A percentile compares a stretch with the other conserved stretches of the same genome.
Evolutionary conservation across 2,888 invertebrate species (phyloP).

Genomic region (Synergus gifuensis): DNA sequence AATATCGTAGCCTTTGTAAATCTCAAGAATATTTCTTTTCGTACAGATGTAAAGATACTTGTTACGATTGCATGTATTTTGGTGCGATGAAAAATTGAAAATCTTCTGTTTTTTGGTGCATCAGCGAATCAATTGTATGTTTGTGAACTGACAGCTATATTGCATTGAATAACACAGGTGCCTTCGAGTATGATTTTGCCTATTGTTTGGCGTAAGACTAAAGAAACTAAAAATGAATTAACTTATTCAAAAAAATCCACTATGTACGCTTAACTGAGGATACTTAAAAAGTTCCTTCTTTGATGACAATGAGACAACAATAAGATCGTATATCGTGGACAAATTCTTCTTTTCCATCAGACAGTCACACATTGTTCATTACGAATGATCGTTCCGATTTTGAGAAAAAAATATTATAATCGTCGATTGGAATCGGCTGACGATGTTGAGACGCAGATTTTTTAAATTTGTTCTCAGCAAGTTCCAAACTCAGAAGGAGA

Average conservation of each 20-base stretch:
- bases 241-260: conserved; percentile 25
- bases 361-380: background rate
- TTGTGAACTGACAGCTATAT: conserved; percentile 37
- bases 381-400: conserved; percentile 10
- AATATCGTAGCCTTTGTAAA: conserved; percentile 40
- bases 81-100: conserved; percentile 34
- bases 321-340: conserved; percentile 16
- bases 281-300: conserved; percentile 33
- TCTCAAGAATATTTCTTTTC: conserved; percentile 38
- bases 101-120: conserved; percentile 39
- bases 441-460: background rate
- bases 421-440: conserved; percentile 19
- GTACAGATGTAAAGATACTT: conserved; percentile 36
- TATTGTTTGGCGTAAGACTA: conserved; percentile 39
- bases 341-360: conserved; percentile 23
- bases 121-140: conserved; percentile 34
- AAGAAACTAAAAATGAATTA: conserved; percentile 12
- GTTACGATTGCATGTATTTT: conserved; percentile 33
- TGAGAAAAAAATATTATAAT: background rate
- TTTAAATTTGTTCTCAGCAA: background rate
- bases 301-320: conserved; percentile 9
- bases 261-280: conserved; percentile 35
- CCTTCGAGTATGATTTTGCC: conserved; percentile 62
- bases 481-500: conserved; percentile 19
- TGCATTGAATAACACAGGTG: conserved; percentile 63